Percentiles rank a stretch among this genome's conserved stretches.
phyloP scores from a whole-genome alignment of 2,888 invertebrate genomes.

The Eupithecia insigniata region DNA sequence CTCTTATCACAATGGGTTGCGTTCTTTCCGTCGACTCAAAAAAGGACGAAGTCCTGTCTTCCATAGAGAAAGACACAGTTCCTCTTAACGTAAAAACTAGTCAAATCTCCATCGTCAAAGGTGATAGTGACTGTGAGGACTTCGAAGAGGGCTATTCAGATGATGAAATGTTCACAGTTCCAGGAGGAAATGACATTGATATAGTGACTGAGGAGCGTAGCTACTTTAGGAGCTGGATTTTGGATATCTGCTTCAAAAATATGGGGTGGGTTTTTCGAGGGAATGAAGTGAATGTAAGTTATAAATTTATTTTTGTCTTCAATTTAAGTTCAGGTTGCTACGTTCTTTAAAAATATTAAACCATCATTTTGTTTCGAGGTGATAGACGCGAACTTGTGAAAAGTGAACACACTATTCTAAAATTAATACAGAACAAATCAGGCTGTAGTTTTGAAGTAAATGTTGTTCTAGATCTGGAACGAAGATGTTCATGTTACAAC shows the following conservation, averaged over 20 bases:
- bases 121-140: conserved; percentile 66
- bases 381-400: too few relatives aligned
- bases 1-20: conserved; percentile 89
- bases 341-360: too few relatives aligned
- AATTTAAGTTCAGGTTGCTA: too few relatives aligned
- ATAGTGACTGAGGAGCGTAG: conserved; percentile 43
- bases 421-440: too few relatives aligned
- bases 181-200: conserved; percentile 50
- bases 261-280: conserved; percentile 74
- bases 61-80: conserved; percentile 78
- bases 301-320: too few relatives aligned
- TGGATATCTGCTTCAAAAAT: conserved; percentile 86
- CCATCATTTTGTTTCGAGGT: too few relatives aligned
- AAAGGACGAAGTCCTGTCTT: conserved; percentile 85
- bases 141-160: conserved; percentile 79
- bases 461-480: too few relatives aligned
- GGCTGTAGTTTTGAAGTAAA: too few relatives aligned
- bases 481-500: too few relatives aligned
- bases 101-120: conserved; percentile 36
- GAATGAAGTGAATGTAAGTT: conserved; percentile 64
- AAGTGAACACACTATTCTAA: too few relatives aligned
- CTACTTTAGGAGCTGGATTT: conserved; percentile 84
- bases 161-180: conserved; percentile 69
- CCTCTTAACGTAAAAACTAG: conserved; percentile 44
- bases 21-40: conserved; percentile 87